Conservation (phyloP, 2,113 vertebrate species). For the Variabilichromis moorii region DNA sequence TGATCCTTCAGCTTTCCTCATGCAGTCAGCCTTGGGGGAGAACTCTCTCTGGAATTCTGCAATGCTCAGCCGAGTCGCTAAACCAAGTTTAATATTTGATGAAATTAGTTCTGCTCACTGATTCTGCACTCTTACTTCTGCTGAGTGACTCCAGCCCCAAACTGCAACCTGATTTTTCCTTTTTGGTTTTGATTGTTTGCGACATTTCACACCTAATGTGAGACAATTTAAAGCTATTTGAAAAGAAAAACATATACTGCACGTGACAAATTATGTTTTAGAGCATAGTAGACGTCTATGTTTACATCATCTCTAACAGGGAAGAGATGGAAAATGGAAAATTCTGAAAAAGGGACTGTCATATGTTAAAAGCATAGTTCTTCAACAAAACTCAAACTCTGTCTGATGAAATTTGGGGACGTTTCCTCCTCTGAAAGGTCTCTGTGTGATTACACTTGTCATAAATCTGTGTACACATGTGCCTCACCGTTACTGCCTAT, state of each 20-base stretch:
- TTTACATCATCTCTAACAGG: not conserved
- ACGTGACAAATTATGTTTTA: not conserved
- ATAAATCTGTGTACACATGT: not conserved
- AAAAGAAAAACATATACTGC: not conserved
- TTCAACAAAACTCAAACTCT: not conserved
- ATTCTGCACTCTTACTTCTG: constrained; percentile 35
- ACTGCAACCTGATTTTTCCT: not conserved
- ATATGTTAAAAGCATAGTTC: not conserved
- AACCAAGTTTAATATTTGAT: constrained; percentile 75
- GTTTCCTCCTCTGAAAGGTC: not conserved
- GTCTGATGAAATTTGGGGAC: not conserved
- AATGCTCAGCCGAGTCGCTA: constrained; percentile 34
- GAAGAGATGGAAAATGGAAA: not conserved
- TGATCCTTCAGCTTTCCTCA: constrained; percentile 9
- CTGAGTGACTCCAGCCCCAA: constrained; percentile 11
- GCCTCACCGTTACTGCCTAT: not conserved
- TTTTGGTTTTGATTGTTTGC: not conserved
- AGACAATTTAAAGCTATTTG: constrained; percentile 1
- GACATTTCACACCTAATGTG: not conserved
- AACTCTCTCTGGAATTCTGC: constrained; percentile 29
- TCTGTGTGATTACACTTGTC: not conserved
- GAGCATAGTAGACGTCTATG: not conserved
- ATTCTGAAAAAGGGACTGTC: not conserved
- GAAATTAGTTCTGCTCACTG: constrained; percentile 72
- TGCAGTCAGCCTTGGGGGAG: not conserved